phyloP scores from a whole-genome alignment of 2,888 invertebrate species.

The Dasysyrphus albostriatus region DNA sequence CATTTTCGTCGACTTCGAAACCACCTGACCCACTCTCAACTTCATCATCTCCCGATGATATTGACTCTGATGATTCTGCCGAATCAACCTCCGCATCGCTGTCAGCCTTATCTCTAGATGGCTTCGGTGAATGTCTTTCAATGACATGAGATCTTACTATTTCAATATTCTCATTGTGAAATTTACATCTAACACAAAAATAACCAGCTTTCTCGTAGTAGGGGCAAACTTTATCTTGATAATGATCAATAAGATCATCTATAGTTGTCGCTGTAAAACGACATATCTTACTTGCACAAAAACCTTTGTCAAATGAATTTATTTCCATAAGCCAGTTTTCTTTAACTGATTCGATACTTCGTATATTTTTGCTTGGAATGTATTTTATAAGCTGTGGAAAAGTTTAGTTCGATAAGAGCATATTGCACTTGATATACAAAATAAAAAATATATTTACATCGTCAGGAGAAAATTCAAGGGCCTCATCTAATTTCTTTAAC shows the following conservation, averaged over 20 bases:
- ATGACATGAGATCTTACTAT: constrained; percentile 72
- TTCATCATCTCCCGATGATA: constrained; percentile 55
- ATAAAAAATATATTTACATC: constrained; percentile 36
- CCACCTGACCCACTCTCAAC: constrained; percentile 76
- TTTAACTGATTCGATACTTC: background rate
- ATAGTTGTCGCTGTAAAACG: constrained; percentile 78
- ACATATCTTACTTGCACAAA: constrained; percentile 81
- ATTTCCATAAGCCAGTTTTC: constrained; percentile 77
- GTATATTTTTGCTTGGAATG: constrained; percentile 19
- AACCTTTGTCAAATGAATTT: constrained; percentile 76
- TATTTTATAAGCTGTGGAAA: constrained; percentile 48
- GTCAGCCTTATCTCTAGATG: constrained; percentile 71
- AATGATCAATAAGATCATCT: constrained; percentile 77
- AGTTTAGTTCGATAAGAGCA: background rate
- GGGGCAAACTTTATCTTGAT: constrained; percentile 80
- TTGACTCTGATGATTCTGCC: constrained; percentile 65
- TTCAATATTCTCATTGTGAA: constrained; percentile 59
- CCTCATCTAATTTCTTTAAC: constrained; percentile 78
- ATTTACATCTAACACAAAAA: constrained; percentile 77
- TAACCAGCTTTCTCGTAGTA: constrained; percentile 78
- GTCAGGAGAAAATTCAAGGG: constrained; percentile 47
- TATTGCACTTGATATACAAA: background rate
- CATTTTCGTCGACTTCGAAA: constrained; percentile 72
- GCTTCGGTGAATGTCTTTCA: constrained; percentile 41
- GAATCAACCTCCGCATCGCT: constrained; percentile 78